Evolutionary conservation across 2,797 vertebrate genomes (phyloP).

Genomic region (Lophotriccus pileatus): DNA sequence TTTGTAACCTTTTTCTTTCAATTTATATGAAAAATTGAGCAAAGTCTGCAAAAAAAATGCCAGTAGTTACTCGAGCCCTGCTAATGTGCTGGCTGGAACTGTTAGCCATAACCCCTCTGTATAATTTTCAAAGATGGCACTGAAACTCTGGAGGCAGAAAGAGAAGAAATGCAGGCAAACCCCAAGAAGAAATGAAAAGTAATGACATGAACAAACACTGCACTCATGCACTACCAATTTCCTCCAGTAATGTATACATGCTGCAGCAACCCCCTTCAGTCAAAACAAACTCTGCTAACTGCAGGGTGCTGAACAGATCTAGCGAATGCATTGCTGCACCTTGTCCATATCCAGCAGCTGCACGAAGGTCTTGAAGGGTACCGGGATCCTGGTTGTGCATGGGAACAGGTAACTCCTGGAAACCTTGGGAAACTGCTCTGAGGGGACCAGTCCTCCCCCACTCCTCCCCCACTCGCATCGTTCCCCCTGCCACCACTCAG

Average conservation of each 20-base stretch:
- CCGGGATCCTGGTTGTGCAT: neutral
- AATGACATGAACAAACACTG: neutral
- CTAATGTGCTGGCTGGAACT: neutral
- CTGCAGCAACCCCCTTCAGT: neutral
- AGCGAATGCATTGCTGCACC: neutral
- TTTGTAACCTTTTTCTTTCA: neutral
- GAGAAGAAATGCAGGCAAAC: neutral
- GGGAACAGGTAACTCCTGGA: neutral
- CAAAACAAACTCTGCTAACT: neutral
- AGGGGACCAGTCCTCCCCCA: neutral
- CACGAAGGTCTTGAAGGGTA: accelerated
- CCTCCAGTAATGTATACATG: neutral
- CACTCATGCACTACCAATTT: neutral
- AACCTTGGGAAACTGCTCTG: neutral
- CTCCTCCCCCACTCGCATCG: too few species aligned
- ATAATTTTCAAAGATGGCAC: neutral
- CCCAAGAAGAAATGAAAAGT: neutral
- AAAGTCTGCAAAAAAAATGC: neutral
- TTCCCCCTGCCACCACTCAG: accelerated
- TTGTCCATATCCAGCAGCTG: neutral
- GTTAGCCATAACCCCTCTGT: neutral
- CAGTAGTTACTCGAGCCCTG: neutral
- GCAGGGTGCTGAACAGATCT: neutral
- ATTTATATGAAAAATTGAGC: neutral
- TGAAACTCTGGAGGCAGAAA: neutral